Percentiles rank a stretch among this genome's conserved stretches.
Evolutionary conservation across 2,797 vertebrate species (phyloP).

Genomic region (Muscicapa comitata): DNA sequence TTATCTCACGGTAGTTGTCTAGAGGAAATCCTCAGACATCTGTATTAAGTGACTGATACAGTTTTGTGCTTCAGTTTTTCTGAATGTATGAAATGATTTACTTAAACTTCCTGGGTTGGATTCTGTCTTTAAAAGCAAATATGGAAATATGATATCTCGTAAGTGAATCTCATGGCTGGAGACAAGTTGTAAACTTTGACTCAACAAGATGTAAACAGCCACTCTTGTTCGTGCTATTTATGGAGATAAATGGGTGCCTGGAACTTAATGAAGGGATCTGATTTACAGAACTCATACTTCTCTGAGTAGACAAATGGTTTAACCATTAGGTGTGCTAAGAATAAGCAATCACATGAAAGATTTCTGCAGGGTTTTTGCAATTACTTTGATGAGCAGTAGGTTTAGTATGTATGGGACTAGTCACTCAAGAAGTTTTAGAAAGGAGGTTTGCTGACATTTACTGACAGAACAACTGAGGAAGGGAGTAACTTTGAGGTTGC

Average conservation of each 20-base stretch:
- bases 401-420: not conserved
- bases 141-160: not conserved
- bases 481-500: not conserved
- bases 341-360: not conserved
- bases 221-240: not conserved
- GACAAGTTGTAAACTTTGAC: constrained; percentile 1
- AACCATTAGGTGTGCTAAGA: not conserved
- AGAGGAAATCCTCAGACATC: not conserved
- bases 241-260: not conserved
- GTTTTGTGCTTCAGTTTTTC: not conserved
- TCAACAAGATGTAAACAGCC: constrained; percentile 33
- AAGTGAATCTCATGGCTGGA: not conserved
- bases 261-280: not conserved
- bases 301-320: not conserved
- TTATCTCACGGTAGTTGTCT: not conserved
- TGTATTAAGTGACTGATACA: not conserved
- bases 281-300: not conserved
- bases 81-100: not conserved
- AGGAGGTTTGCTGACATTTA: not conserved
- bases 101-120: not conserved
- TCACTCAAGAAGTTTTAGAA: not conserved
- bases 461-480: not conserved
- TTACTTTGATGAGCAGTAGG: not conserved
- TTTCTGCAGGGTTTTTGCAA: not conserved
- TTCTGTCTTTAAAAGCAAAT: not conserved